Evolutionary conservation across 2,797 vertebrate species (phyloP).

Genomic region (Synanceia verrucosa): DNA sequence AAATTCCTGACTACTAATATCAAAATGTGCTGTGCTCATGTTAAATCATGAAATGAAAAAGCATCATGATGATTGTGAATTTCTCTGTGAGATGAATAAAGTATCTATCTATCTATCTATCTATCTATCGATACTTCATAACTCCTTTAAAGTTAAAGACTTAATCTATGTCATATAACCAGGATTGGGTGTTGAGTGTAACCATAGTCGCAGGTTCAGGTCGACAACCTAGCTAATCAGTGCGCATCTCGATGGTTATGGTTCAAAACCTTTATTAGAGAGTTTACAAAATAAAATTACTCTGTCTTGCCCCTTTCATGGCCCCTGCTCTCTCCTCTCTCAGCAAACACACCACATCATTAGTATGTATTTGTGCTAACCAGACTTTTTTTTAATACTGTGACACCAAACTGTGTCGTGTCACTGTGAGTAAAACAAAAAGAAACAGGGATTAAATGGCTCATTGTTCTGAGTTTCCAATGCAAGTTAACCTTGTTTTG

Average conservation of each 20-base stretch:
- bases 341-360: conserved; percentile 28
- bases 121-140: neutral
- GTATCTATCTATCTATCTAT: too few species aligned
- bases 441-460: conserved; percentile 14
- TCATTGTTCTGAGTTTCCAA: conserved; percentile 9
- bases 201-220: conserved; percentile 21
- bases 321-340: conserved; percentile 1
- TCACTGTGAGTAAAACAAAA: conserved; percentile 5
- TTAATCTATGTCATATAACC: neutral
- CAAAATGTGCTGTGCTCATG: conserved; percentile 5
- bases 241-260: conserved; percentile 33
- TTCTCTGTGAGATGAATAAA: too few species aligned
- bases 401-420: conserved; percentile 14
- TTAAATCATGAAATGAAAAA: neutral
- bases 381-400: conserved; percentile 18
- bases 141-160: neutral
- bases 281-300: conserved; percentile 30
- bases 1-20: neutral
- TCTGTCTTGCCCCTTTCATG: neutral
- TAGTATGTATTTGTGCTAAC: conserved; percentile 33
- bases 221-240: conserved; percentile 27
- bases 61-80: too few species aligned
- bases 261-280: conserved; percentile 40
- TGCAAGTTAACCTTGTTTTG: conserved; percentile 10
- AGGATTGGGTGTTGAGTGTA: neutral